Evolutionary conservation across 2,113 vertebrate species (phyloP), one percentile per base, ranked within the genome.

Genomic region (Lophius piscatorius): DNA sequence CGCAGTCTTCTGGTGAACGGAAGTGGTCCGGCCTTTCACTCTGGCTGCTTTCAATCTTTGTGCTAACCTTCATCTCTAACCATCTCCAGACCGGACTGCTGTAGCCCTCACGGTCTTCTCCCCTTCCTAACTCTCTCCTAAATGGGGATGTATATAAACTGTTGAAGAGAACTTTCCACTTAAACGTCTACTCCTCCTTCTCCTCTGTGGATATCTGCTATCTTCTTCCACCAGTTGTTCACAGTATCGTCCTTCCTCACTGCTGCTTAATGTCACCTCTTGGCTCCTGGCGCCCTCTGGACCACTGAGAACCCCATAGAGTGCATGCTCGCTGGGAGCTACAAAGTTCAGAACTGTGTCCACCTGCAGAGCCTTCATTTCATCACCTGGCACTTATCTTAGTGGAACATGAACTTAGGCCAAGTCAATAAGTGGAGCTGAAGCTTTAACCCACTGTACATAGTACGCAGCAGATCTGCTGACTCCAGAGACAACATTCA

Each of bases 1-100:
- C 83, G 1, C 81, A 66, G 41, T 92, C 91, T 17, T 90, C 87
- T 28, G 86, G 84, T 39, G 82, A 81, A 41, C 58, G 72, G 65
- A 71, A 59, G 40, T 75, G 74, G 57, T 51, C 80, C 1, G 56
- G 64, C 23, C 67, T 78, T 41, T 71, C 63, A 46, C 73, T 80
- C 59, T 88, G 81, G 81, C 64, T 76, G 52, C 79, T 90, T 11
- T 68, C 64, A 28, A 7, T 88, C 82, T 72, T 74, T 39, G 33
- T 81, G 29, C 78, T 91, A 3, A 46, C 66, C 13, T 35, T 87
- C 42, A 20, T 87, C 36, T 79, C 68, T 13, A 11, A 40, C 22
- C 66, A 59, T 47, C 75, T 89, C 28, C 81, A 70, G 38, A 60
- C 63, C 21, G 87, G 76, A 84, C 64, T 74, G 9, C 82, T 84